A percentile compares a stretch with the other conserved stretches of the same genome.
Conservation (phyloP, 2,888 invertebrate species). For the Cryptocheilus praepositus region DNA sequence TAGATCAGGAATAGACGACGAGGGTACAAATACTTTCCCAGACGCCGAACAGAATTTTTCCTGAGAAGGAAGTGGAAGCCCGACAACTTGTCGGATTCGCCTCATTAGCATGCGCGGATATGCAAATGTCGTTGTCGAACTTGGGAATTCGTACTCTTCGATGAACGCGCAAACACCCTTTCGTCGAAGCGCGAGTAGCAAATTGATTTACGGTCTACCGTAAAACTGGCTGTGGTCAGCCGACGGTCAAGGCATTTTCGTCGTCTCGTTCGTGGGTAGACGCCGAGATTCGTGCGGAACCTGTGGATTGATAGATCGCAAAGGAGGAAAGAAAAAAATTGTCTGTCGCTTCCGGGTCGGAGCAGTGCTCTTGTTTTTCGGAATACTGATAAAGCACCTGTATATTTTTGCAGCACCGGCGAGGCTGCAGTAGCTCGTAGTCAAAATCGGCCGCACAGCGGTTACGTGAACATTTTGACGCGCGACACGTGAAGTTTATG, state of each 20-base stretch:
- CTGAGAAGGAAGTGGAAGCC: no score
- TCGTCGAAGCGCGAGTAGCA: constrained; percentile 22
- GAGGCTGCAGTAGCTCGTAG: background rate
- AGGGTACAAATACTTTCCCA: no score
- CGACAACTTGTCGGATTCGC: background rate
- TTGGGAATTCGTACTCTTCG: background rate
- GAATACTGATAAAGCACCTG: no score
- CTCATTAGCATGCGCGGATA: constrained; percentile 1
- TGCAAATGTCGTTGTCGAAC: constrained; percentile 20
- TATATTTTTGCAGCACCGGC: no score
- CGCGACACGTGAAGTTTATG: background rate
- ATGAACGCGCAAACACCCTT: constrained; percentile 5
- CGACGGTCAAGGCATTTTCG: constrained; percentile 46
- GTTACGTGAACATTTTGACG: no score
- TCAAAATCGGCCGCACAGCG: no score
- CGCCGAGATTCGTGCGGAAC: background rate
- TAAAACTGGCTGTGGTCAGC: constrained; percentile 45
- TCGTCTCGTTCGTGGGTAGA: constrained; percentile 39
- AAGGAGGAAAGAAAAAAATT: no score
- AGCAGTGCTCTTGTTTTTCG: no score
- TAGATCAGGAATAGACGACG: no score
- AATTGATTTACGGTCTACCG: constrained; percentile 56
- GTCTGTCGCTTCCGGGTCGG: no score
- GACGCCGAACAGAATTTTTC: no score
- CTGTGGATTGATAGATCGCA: background rate